Conservation (phyloP, 2,888 invertebrate species). For the Callyntrura sp. region DNA sequence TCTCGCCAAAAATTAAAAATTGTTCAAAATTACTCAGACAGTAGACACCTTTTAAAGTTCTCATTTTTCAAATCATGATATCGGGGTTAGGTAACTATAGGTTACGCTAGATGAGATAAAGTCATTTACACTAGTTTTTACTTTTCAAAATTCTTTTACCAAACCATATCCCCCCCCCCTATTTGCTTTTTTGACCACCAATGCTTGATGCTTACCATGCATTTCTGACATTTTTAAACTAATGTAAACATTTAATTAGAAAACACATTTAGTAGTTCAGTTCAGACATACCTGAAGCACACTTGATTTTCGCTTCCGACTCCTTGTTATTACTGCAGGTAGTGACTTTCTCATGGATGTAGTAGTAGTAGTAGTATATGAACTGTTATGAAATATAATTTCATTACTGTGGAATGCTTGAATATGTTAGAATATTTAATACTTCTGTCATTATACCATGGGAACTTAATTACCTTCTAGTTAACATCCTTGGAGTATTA, state of each 20-base stretch:
- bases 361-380: conserved; percentile 45
- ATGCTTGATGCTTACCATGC: not conserved
- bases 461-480: conserved; percentile 56
- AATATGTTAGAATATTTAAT: not conserved
- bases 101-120: too few species aligned
- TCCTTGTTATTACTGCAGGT: conserved; percentile 73
- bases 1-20: too few species aligned
- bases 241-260: not conserved
- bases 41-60: too few species aligned
- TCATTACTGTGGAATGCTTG: too few species aligned
- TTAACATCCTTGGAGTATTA: conserved; percentile 27
- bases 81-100: too few species aligned
- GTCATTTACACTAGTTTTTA: too few species aligned
- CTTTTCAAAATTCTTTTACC: too few species aligned
- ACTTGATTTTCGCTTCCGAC: conserved; percentile 77
- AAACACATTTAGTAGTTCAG: too few species aligned
- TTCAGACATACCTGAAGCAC: conserved; percentile 77
- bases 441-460: not conserved
- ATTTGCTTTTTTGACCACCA: too few species aligned
- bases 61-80: too few species aligned
- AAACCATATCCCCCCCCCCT: too few species aligned
- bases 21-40: too few species aligned
- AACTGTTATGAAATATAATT: not conserved
- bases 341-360: conserved; percentile 73
- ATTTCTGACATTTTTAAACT: not conserved